A percentile compares a stretch with the other conserved stretches of the same genome.
These are phyloP conservation scores for Syrrhaptes paradoxus DNA, from an alignment of 2,113 vertebrate genomes.

Conservation along the genomic window DNA sequence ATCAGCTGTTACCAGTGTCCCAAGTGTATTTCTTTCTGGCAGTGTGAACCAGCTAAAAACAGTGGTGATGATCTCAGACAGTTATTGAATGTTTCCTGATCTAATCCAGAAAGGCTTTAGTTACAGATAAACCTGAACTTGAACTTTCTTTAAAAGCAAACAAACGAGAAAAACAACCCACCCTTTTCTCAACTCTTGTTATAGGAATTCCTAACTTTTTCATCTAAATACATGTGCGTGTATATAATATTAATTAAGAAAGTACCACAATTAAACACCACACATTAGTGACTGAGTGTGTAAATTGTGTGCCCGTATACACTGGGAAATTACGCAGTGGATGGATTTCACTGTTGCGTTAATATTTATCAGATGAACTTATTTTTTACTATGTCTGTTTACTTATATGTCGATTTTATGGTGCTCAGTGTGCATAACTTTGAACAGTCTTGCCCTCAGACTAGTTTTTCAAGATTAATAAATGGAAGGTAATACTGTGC, in stretches of 20 bases:
- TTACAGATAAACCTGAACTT: background rate
- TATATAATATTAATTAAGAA: background rate
- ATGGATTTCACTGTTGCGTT: background rate
- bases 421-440: background rate
- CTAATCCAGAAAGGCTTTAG: background rate
- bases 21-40: background rate
- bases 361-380: background rate
- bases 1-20: background rate
- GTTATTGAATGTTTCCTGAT: background rate
- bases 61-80: background rate
- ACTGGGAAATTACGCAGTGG: background rate
- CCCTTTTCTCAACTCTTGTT: background rate
- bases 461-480: background rate
- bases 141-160: background rate
- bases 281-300: background rate
- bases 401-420: background rate
- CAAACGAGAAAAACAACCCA: fast-evolving
- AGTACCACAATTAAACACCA: background rate
- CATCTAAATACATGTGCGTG: background rate
- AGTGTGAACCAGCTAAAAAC: background rate
- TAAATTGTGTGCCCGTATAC: background rate
- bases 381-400: background rate
- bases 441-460: background rate
- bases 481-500: background rate
- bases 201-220: background rate